Base-by-base conservation (phyloP, 2,113 vertebrate genomes). In the Limnothrissa miodon region DNA sequence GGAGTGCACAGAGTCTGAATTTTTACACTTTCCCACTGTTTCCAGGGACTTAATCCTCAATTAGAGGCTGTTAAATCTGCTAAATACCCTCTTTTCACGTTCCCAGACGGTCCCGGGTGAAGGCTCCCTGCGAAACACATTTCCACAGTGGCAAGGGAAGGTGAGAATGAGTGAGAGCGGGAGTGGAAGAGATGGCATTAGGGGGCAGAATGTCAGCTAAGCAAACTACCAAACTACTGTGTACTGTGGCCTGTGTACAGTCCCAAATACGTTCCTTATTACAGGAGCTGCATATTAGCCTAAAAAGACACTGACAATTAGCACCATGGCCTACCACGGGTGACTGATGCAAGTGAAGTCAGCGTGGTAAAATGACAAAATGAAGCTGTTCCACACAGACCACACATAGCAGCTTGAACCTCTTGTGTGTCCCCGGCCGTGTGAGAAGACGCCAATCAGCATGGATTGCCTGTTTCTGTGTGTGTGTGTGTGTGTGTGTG, bases 91-190 rank as follows among this genome's bases (percentile, higher is more conserved):
- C 59, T 87, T 79, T 80, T 82, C 82, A 87, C 82, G 86, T 84
- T 88, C 83, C 84, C 91, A 90, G 83, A 90, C 87, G 81, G 88
- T 89, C 83, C 85, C 83, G 83, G 42, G 45, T 15, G 36, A 29
- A 80, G 23, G 8, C 44, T 78, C 1, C 66, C 45, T 2, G 17
- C 5, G 21, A 19, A 23, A 56, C 51, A 56, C 19, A 56, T 56
- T 23, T 56, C 51, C 51, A 21, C 17, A 19, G 48, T 4, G 13
- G 48, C 48, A 19, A 19, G 48, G 17, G 17, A 19, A 10, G 33
- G 74, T 42, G 74, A 39, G 74, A 39, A n/a, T n/a, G n/a, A n/a
- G n/a, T n/a, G n/a, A n/a, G n/a, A n/a, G 39, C 1, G 39, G 36
- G 17, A 2, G 51, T 23, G 21, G 51, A 19, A 5, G 51, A 56